Base-by-base conservation (phyloP, 2,797 vertebrate genomes). In the Morus bassanus region DNA sequence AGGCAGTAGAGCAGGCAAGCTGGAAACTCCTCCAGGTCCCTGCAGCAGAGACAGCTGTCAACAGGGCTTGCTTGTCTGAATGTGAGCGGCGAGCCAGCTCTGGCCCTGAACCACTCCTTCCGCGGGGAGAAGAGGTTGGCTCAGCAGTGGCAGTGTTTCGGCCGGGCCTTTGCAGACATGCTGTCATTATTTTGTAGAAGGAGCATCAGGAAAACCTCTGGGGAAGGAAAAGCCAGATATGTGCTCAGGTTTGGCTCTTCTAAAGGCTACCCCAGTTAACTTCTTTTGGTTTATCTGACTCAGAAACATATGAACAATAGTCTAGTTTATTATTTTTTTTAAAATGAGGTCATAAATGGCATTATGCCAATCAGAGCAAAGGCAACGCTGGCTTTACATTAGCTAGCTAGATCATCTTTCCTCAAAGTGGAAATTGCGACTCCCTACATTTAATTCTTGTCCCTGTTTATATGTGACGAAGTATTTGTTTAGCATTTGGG, bases 281-380 rank as follows among this genome's bases (percentile, higher is more conserved):
- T 82, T 54, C 2, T 1, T 65, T 95, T 93, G 74, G 56, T 96
- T 96, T 89, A 48, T 87, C 72, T 74, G 76, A 72, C 77, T 87
- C 69, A 94, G 91, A 80, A 86, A 77, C 5, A 0, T 45, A 81
- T 43, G 59, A 93, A 89, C 70, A 80, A 39, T n/a, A 56, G n/a
- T 22, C 7, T 16, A 13, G 39, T 13, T 83, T 77, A 77, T 64
- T 51, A 23, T 65, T 91, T 85, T 73, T 81, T 92, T 85, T 33
- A 60, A 51, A 51, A 51, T 96, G 88, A 96, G 50, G 24, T 96
- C 82, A 91, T 67, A 85, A 88, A 65, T 70, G 93, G 74, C 89
- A n/a, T 53, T 2, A 0, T 73, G 67, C 85, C 88, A 76, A 45
- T 37, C 43, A 0, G 17, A 84, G 79, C 30, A 91, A 93, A 83